Percentiles rank a stretch among this genome's conserved stretches.
Conservation (phyloP, 2,113 vertebrate species). For the Podiceps cristatus region DNA sequence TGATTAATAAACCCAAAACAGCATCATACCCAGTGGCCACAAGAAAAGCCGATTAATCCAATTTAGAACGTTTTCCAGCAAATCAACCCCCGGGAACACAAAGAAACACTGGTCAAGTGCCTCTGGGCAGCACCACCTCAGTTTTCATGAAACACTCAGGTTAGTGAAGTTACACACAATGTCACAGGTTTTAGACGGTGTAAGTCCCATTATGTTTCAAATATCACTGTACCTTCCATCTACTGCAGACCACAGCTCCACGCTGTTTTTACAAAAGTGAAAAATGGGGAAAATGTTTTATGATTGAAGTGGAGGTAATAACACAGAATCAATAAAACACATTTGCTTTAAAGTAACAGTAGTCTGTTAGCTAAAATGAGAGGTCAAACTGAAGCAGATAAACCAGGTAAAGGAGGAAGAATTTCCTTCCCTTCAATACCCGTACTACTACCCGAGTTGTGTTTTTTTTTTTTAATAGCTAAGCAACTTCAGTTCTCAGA, state of each 20-base stretch:
- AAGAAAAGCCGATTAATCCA: background rate
- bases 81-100: background rate
- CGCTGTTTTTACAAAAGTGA: background rate
- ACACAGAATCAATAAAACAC: background rate
- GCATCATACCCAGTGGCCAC: background rate
- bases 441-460: accelerated
- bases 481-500: background rate
- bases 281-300: background rate
- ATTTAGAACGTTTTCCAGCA: background rate
- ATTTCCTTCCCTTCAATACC: background rate
- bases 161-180: background rate
- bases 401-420: background rate
- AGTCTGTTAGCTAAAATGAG: background rate
- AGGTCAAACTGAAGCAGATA: constrained; percentile 4
- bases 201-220: background rate
- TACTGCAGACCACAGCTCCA: background rate
- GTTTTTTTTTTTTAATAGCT: background rate
- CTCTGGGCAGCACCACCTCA: background rate
- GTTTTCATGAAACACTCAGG: background rate
- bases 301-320: background rate
- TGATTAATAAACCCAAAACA: background rate
- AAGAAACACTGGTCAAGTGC: background rate
- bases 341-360: background rate
- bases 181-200: background rate
- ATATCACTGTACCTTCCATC: background rate